Percentiles rank a stretch among this genome's conserved stretches.
Conservation (phyloP, 2,113 vertebrate species). For the Chamaetylas fuelleborni region DNA sequence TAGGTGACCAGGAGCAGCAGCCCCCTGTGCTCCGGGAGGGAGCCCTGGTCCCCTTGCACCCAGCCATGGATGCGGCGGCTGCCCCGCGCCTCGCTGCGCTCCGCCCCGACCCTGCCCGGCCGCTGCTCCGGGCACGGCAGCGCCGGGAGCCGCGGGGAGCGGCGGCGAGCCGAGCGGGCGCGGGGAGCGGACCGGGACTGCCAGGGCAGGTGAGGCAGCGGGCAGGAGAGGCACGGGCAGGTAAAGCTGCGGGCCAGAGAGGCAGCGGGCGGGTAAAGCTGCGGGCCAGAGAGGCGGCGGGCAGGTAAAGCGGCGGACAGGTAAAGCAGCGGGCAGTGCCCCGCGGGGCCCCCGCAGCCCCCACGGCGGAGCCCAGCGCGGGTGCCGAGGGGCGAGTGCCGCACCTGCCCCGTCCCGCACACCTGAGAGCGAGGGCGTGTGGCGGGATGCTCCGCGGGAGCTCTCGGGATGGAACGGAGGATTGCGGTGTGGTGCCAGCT, state of each 20-base stretch:
- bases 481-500: background rate
- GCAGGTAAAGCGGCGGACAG: background rate
- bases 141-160: background rate
- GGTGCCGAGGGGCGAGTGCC: background rate
- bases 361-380: background rate
- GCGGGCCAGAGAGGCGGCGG: background rate
- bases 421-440: background rate
- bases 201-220: background rate
- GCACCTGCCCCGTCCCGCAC: background rate
- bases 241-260: background rate
- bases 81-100: background rate
- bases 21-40: fast-evolving
- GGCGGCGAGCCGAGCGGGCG: background rate
- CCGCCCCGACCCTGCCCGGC: background rate
- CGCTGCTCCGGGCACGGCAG: background rate
- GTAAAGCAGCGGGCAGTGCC: no score
- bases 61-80: background rate
- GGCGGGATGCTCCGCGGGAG: background rate
- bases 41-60: no score
- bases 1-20: fast-evolving
- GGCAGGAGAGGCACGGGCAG: background rate
- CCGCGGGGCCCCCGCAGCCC: background rate
- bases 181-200: background rate
- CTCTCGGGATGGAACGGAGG: background rate
- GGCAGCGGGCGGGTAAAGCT: background rate